Evolutionary conservation across 2,888 invertebrate genomes (phyloP).

Genomic region (Lypha dubia): DNA sequence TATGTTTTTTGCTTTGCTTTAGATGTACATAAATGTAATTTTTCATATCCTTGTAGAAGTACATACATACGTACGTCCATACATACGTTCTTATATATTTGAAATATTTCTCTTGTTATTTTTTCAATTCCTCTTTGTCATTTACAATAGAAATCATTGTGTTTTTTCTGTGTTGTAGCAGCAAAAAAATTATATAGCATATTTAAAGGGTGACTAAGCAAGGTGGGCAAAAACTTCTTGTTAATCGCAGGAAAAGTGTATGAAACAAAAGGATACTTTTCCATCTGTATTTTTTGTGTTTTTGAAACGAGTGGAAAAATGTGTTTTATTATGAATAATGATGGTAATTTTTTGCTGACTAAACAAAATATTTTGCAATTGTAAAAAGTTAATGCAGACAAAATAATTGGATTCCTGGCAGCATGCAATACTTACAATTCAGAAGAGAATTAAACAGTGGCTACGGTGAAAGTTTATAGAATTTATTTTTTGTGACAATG

Average conservation of each 20-base stretch:
- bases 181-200: slow-evolving; percentile 32
- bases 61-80: too few relatives aligned
- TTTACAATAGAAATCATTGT: slow-evolving; percentile 15
- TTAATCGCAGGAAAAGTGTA: slow-evolving; percentile 23
- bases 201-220: slow-evolving; percentile 52
- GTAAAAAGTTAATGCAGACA: slow-evolving; percentile 1
- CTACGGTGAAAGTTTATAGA: neutral
- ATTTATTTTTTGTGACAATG: neutral
- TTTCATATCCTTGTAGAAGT: too few relatives aligned
- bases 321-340: slow-evolving; percentile 43
- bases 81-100: neutral
- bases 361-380: slow-evolving; percentile 3
- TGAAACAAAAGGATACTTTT: slow-evolving; percentile 35
- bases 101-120: slow-evolving; percentile 8
- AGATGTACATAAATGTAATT: too few relatives aligned
- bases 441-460: slow-evolving; percentile 2
- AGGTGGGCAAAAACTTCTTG: slow-evolving; percentile 15
- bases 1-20: too few relatives aligned
- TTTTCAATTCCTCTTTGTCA: neutral
- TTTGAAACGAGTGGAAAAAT: neutral
- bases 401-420: slow-evolving; percentile 50
- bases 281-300: neutral
- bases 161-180: neutral
- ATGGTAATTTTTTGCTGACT: slow-evolving; percentile 43
- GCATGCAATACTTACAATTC: slow-evolving; percentile 34